Evolutionary conservation across 1,140 invertebrate genomes (phyloP).

Genomic region (Drosophila malerkotliana): DNA sequence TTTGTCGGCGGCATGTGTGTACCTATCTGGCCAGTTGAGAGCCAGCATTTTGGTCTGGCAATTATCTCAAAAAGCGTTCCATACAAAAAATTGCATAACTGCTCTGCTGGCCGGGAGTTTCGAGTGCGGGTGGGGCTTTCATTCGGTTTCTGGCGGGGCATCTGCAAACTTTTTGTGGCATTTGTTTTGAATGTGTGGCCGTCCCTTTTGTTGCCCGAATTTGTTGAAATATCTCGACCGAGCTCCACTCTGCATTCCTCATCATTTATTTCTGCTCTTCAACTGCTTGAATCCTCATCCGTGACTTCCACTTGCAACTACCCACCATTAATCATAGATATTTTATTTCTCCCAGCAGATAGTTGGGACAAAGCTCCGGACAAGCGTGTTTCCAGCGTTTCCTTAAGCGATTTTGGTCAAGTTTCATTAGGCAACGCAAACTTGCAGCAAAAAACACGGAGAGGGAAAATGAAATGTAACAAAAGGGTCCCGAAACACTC

Average conservation of each 20-base stretch:
- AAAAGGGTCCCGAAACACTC: conserved; percentile 24
- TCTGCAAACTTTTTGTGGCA: conserved; percentile 50
- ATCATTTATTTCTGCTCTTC: conserved; percentile 27
- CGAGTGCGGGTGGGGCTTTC: conserved; percentile 18
- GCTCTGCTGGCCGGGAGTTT: conserved; percentile 6
- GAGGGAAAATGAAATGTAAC: conserved; percentile 5
- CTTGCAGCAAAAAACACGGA: conserved; percentile 51
- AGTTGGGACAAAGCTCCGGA: too few species aligned
- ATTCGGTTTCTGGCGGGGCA: conserved; percentile 19
- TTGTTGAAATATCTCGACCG: conserved; percentile 14
- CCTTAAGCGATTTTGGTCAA: conserved; percentile 73
- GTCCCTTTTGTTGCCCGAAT: conserved; percentile 11
- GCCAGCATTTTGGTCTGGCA: conserved; percentile 37
- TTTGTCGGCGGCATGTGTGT: conserved; percentile 4
- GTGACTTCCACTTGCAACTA: conserved; percentile 19
- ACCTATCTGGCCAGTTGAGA: background rate
- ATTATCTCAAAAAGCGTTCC: conserved; percentile 60
- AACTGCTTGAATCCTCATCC: conserved; percentile 25
- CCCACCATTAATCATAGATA: conserved; percentile 32
- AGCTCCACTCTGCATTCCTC: background rate
- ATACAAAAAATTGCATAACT: conserved; percentile 55
- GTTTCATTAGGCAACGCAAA: conserved; percentile 72
- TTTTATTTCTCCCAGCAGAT: conserved; percentile 24
- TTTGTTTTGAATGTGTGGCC: conserved; percentile 44
- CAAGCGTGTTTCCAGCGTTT: conserved; percentile 71